Evolutionary conservation across 2,797 vertebrate species (phyloP).

Genomic region (Fistularia tabacaria): DNA sequence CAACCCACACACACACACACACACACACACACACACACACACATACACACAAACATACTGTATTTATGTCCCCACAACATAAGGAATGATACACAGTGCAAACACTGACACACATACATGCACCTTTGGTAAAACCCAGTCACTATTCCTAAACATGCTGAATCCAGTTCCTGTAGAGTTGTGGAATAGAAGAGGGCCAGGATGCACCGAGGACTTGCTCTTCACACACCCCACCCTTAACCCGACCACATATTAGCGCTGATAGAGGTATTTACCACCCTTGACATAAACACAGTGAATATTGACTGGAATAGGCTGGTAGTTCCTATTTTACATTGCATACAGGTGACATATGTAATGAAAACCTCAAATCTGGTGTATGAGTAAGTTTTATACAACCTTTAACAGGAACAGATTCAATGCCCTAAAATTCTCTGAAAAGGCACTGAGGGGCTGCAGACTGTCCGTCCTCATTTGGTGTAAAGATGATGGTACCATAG

Average conservation of each 20-base stretch:
- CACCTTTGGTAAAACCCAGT: slow-evolving; percentile 69
- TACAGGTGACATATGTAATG: no score
- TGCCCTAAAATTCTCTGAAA: no score
- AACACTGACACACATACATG: slow-evolving; percentile 54
- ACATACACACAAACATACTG: slow-evolving; percentile 49
- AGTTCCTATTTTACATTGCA: not conserved
- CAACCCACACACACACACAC: slow-evolving; percentile 56
- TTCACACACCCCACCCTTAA: slow-evolving; percentile 89
- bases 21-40: slow-evolving; percentile 11
- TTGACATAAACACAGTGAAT: slow-evolving; percentile 24
- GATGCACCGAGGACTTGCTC: slow-evolving; percentile 65
- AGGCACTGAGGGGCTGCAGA: no score
- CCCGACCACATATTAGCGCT: slow-evolving; percentile 54
- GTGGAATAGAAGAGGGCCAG: slow-evolving; percentile 71
- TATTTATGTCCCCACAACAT: slow-evolving; percentile 4
- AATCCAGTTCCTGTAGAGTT: slow-evolving; percentile 91
- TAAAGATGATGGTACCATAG: no score
- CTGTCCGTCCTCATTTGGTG: no score
- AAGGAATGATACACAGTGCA: no score
- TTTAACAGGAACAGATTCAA: no score
- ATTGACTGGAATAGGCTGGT: slow-evolving; percentile 59
- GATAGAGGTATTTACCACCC: slow-evolving; percentile 26
- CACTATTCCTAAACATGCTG: slow-evolving; percentile 98
- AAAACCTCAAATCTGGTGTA: no score
- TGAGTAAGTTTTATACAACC: no score